Percentiles rank a stretch among this genome's conserved stretches.
phyloP scores from a whole-genome alignment of 2,113 vertebrate species.

The Redunca redunca region DNA sequence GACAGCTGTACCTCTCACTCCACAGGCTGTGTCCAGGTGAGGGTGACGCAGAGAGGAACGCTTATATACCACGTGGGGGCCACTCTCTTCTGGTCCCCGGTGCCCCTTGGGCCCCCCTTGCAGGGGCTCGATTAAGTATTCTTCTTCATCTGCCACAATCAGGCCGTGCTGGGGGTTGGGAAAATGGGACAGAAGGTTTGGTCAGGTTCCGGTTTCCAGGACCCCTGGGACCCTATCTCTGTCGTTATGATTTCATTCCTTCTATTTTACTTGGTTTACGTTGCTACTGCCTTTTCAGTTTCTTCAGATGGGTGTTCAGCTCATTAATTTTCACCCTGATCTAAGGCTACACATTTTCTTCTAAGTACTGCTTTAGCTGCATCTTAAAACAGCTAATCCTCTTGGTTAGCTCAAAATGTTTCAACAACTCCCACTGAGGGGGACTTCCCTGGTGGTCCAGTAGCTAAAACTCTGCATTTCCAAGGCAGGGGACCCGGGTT shows the following conservation, averaged over 20 bases:
- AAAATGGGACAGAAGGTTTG: not conserved
- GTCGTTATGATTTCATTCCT: not conserved
- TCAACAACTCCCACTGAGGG: not conserved
- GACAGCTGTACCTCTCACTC: constrained; percentile 88
- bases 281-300: not conserved
- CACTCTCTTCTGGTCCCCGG: constrained; percentile 83
- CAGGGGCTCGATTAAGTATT: constrained; percentile 97
- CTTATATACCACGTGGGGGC: constrained; percentile 97
- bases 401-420: not conserved
- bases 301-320: not conserved
- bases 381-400: not conserved
- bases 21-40: constrained; percentile 96
- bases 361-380: not conserved
- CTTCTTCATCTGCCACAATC: constrained; percentile 94
- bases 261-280: not conserved
- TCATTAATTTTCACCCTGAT: not conserved
- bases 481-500: not conserved
- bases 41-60: constrained; percentile 94
- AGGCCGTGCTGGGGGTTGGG: constrained; percentile 89
- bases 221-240: not conserved
- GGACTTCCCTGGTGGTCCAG: not conserved
- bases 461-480: not conserved
- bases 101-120: constrained; percentile 84
- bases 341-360: not conserved
- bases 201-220: not conserved